Evolutionary conservation across 2,888 invertebrate genomes (phyloP).

Genomic region (Tetanocera ferruginea): DNA sequence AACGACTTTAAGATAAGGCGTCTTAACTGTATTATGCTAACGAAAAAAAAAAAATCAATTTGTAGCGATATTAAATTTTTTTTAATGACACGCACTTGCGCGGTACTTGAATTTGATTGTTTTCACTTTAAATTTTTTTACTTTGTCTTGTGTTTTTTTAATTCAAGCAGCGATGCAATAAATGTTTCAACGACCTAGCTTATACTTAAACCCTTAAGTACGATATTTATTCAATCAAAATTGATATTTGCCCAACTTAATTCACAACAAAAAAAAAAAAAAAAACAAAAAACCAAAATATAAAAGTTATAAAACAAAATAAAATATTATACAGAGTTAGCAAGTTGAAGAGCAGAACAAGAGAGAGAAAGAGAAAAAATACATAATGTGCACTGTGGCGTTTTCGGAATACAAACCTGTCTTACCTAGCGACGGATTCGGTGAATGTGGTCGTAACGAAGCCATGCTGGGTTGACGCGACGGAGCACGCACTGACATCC

Average conservation of each 20-base stretch:
- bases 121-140: neutral
- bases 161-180: neutral
- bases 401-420: constrained; percentile 68
- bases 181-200: no score
- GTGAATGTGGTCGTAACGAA: constrained; percentile 84
- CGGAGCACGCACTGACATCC: constrained; percentile 83
- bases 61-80: constrained; percentile 20
- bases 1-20: no score
- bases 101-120: neutral
- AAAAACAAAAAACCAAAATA: neutral
- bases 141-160: neutral
- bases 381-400: neutral
- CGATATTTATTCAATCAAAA: no score
- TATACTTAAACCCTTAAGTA: no score
- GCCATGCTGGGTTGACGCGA: constrained; percentile 89
- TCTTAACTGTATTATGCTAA: no score
- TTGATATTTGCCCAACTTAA: no score
- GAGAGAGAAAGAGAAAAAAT: constrained; percentile 42
- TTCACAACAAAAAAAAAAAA: neutral
- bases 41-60: neutral
- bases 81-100: neutral
- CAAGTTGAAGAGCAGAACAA: neutral
- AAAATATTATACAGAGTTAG: neutral
- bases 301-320: neutral
- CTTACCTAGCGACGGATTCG: constrained; percentile 71